Conservation (phyloP, 1,140 invertebrate genomes). For the Trichomalopsis sarcophagae region DNA sequence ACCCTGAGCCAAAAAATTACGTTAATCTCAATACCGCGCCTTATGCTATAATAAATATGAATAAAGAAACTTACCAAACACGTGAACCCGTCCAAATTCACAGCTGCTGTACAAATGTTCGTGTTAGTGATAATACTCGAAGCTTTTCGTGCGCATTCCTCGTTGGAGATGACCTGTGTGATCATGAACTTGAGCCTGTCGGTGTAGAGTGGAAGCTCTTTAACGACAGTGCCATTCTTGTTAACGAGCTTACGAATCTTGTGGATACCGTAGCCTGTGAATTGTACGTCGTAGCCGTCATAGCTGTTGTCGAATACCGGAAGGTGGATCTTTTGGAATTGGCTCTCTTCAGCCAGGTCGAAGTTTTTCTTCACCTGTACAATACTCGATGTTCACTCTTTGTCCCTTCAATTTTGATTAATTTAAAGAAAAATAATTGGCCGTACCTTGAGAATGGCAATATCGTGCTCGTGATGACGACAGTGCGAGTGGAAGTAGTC, state of each 20-base stretch:
- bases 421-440: too few species aligned
- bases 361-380: not conserved
- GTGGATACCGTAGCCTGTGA: slow-evolving; percentile 5
- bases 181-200: not conserved
- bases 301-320: not conserved
- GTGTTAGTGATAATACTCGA: not conserved
- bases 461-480: slow-evolving; percentile 9
- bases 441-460: slow-evolving; percentile 6
- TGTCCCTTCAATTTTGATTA: too few species aligned
- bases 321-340: not conserved
- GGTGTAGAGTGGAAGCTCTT: not conserved
- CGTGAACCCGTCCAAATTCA: not conserved
- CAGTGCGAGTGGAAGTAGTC: not conserved
- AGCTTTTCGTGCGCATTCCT: not conserved
- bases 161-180: not conserved
- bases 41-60: not conserved
- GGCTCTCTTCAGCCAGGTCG: not conserved
- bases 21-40: too few species aligned
- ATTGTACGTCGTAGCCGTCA: not conserved
- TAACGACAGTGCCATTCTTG: too few species aligned
- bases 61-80: slow-evolving; percentile 9
- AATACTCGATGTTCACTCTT: too few species aligned
- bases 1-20: not conserved
- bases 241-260: not conserved
- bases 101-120: not conserved